These are phyloP conservation scores for Bugula neritina DNA, from an alignment of 2,888 invertebrate species.

Conservation along the genomic window DNA sequence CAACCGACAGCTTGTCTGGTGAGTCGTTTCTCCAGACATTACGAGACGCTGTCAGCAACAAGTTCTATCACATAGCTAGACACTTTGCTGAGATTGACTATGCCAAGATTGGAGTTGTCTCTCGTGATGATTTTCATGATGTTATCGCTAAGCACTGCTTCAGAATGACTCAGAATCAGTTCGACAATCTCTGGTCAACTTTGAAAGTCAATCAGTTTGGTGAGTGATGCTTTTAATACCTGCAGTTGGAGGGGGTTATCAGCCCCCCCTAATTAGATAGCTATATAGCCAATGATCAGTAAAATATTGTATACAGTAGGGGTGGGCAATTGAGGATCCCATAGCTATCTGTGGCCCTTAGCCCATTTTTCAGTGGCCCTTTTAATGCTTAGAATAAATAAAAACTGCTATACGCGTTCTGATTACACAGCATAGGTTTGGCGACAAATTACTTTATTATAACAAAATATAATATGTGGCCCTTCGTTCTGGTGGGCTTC, in stretches of 20 bases:
- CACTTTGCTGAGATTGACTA: slow-evolving; percentile 44
- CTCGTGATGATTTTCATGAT: slow-evolving; percentile 36
- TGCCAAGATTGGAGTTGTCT: slow-evolving; percentile 44
- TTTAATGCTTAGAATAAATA: too few relatives aligned
- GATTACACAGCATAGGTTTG: too few relatives aligned
- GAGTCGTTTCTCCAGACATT: slow-evolving; percentile 36
- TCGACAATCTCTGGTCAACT: slow-evolving; percentile 41
- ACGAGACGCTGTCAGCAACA: slow-evolving; percentile 40
- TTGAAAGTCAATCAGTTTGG: slow-evolving; percentile 43
- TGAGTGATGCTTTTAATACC: not conserved
- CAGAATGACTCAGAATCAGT: slow-evolving; percentile 45
- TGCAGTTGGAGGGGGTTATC: not conserved
- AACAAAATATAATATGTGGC: too few relatives aligned
- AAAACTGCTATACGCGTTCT: too few relatives aligned
- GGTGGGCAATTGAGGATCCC: too few relatives aligned
- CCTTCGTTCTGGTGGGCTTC: too few relatives aligned
- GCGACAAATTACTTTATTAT: too few relatives aligned
- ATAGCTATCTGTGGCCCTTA: too few relatives aligned
- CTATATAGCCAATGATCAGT: too few relatives aligned
- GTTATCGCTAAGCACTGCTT: slow-evolving; percentile 39
- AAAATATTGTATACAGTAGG: too few relatives aligned
- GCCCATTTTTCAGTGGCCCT: too few relatives aligned
- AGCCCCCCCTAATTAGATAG: not conserved
- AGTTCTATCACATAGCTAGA: slow-evolving; percentile 37
- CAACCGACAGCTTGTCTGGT: not conserved